phyloP scores from a whole-genome alignment of 2,888 invertebrate genomes.

The Thymelicus sylvestris region DNA sequence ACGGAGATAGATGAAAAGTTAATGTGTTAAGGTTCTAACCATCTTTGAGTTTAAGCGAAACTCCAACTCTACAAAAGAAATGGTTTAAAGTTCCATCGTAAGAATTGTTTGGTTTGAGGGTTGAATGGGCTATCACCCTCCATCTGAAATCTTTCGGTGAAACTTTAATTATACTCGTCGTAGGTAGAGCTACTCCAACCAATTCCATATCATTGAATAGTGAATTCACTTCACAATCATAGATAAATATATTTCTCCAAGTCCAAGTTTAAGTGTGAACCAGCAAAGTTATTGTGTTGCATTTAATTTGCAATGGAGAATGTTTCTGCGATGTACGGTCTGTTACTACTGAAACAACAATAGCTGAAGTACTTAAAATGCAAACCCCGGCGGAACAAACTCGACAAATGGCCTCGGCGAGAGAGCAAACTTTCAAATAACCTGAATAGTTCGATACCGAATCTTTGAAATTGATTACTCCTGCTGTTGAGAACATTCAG shows the following conservation, averaged over 20 bases:
- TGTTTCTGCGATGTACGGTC: background rate
- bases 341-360: slow-evolving; percentile 2
- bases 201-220: too few relatives aligned
- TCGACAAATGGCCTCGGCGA: slow-evolving; percentile 12
- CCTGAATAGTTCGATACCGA: slow-evolving; percentile 16
- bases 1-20: too few relatives aligned
- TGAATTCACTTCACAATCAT: too few relatives aligned
- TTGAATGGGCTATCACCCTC: too few relatives aligned
- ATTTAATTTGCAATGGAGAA: slow-evolving; percentile 4
- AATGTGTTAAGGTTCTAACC: too few relatives aligned
- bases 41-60: too few relatives aligned
- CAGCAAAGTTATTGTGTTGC: background rate
- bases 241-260: background rate
- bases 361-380: slow-evolving; percentile 10
- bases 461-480: slow-evolving; percentile 26
- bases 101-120: too few relatives aligned
- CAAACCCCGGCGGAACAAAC: slow-evolving; percentile 8
- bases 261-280: background rate
- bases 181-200: too few relatives aligned
- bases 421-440: slow-evolving; percentile 22
- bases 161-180: too few relatives aligned
- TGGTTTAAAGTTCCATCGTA: too few relatives aligned
- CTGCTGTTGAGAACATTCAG: slow-evolving; percentile 24
- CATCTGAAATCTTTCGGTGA: too few relatives aligned
- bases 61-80: too few relatives aligned